These are phyloP conservation scores for Latrodectus geometricus DNA, from an alignment of 1,140 invertebrate species.

Conservation along the genomic window DNA sequence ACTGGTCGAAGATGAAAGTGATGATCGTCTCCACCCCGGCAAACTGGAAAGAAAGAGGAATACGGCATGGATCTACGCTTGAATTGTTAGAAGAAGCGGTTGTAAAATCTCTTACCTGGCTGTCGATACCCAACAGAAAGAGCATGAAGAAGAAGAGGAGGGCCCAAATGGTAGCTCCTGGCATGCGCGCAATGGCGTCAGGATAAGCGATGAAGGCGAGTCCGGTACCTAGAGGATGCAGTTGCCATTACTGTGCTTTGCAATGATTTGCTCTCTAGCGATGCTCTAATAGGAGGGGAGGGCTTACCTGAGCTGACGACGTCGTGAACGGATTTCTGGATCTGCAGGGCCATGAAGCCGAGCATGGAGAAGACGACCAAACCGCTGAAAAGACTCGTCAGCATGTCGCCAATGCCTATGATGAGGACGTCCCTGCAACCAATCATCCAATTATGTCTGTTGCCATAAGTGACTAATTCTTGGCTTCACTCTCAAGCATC, in stretches of 20 bases:
- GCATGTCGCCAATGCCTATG: conserved; percentile 77
- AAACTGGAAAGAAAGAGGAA: conserved; percentile 65
- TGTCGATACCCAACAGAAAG: conserved; percentile 68
- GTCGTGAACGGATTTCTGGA: conserved; percentile 88
- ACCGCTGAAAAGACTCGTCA: conserved; percentile 76
- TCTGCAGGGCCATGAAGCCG: conserved; percentile 78
- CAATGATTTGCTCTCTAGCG: too few relatives aligned
- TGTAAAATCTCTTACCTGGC: conserved; percentile 54
- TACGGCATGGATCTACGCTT: too few relatives aligned
- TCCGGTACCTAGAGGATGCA: conserved; percentile 64
- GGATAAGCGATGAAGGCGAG: conserved; percentile 74
- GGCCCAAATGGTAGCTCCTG: conserved; percentile 72
- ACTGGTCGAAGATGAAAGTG: conserved; percentile 82
- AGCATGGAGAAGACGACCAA: conserved; percentile 76
- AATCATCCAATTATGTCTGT: conserved; percentile 5
- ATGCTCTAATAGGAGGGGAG: too few relatives aligned
- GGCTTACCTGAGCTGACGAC: conserved; percentile 81
- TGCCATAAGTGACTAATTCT: neutral
- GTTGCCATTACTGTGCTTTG: neutral
- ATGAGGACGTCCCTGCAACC: conserved; percentile 75
- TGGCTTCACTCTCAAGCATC: neutral
- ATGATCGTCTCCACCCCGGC: conserved; percentile 76
- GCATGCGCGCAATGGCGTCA: conserved; percentile 72
- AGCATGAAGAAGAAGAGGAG: conserved; percentile 72
- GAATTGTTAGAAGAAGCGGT: neutral